Base-by-base conservation (phyloP, 2,888 invertebrate genomes). In the Blomia tropicalis region DNA sequence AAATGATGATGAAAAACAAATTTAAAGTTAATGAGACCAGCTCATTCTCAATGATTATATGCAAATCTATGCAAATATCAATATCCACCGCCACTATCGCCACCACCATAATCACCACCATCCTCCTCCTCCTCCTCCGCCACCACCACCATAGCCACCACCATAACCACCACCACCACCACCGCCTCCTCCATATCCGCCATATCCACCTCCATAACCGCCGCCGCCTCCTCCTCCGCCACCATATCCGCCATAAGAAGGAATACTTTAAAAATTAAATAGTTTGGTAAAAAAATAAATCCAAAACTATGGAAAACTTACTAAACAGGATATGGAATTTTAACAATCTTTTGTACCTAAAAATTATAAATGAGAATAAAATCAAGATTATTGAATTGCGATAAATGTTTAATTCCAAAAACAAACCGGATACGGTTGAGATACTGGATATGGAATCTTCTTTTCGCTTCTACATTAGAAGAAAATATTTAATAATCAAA, bases 71-170 rank as follows among this genome's bases (percentile, higher is more conserved):
- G n/a, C n/a, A n/a, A n/a, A n/a, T n/a, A n/a, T n/a, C 43, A 19
- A 44, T 43, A 43, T 3, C 59, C 43, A 4, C 59, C 43, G 47
- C 59, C 43, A 59, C 59, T 23, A 59, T 47, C 43, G 17, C 59
- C 43, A 22, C 59, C 27, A 5, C 43, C n/a, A 59, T 27, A 17
- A 3, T 22, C 19, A 59, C 43, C 43, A 43, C 59, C 43, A 44
- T 3, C 43, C 2, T 22, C n/a, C 14, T 22, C 43, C 43, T 14
- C 59, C 43, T 54, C 59, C 43, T 54, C 59, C 43, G 2, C 53
- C 4, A 59, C 59, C 43, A 47, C 59, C 43, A 59, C 43, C 4
- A 14, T 25, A 3, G n/a, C 58, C 43, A 43, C 58, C 43, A 17
- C 58, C 43, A 19, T 19, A 7, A 43, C 58, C 43, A 47, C 44